Conservation (phyloP, 1,140 invertebrate species). For the Cherax quadricarinatus region DNA sequence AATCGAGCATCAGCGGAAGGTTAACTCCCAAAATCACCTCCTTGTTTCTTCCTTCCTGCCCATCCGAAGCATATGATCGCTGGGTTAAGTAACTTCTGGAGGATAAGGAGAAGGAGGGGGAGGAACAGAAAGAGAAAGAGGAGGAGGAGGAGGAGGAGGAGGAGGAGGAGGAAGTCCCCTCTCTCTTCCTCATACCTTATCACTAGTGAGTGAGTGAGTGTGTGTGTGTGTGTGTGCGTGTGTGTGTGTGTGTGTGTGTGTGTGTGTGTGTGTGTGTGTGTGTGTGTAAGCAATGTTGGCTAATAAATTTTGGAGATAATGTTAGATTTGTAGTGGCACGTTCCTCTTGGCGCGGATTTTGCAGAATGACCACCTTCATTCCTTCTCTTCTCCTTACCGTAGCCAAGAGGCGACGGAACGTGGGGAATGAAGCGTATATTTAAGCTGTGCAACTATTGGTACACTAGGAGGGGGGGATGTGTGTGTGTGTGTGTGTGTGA, state of each 20-base stretch:
- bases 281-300: constrained; percentile 6
- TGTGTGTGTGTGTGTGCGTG: too few relatives aligned
- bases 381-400: constrained; percentile 15
- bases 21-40: not conserved
- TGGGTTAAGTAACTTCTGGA: not conserved
- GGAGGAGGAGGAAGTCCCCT: too few relatives aligned
- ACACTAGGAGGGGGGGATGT: not conserved
- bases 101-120: not conserved
- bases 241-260: too few relatives aligned
- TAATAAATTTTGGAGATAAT: constrained; percentile 40
- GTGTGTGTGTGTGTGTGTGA: not conserved
- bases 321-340: constrained; percentile 38
- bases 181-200: too few relatives aligned
- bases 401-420: constrained; percentile 17
- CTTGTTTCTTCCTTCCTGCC: not conserved
- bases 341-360: constrained; percentile 27
- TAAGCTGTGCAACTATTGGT: not conserved
- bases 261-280: not conserved
- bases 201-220: too few relatives aligned
- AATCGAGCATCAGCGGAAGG: not conserved
- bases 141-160: too few relatives aligned
- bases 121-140: too few relatives aligned
- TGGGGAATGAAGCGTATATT: constrained; percentile 13
- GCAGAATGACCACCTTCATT: not conserved
- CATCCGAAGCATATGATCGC: not conserved